Conservation (phyloP, 2,113 vertebrate species). For the Porphyrio hochstetteri region DNA sequence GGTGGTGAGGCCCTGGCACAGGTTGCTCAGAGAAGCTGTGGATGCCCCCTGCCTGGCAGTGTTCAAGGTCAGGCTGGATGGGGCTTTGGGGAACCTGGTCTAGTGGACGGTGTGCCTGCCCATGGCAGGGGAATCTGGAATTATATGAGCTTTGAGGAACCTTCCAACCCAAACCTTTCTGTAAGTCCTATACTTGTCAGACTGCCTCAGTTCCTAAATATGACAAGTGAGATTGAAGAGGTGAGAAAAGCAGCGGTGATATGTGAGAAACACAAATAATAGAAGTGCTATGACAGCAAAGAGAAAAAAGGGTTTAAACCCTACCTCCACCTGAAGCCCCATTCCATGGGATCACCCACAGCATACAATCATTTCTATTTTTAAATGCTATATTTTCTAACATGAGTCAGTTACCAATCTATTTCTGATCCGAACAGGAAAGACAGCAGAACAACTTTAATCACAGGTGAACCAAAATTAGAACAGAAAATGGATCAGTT, state of each 20-base stretch:
- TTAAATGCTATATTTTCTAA: constrained; percentile 48
- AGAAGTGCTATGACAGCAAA: background rate
- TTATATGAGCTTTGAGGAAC: too few relatives aligned
- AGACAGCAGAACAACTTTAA: constrained; percentile 40
- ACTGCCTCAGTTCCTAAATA: constrained; percentile 16
- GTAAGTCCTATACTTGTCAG: background rate
- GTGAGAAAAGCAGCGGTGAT: background rate
- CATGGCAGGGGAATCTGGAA: too few relatives aligned
- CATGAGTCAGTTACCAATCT: constrained; percentile 62
- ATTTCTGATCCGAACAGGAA: constrained; percentile 63
- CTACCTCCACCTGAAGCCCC: constrained; percentile 35
- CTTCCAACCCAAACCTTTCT: too few relatives aligned
- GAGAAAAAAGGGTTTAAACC: background rate
- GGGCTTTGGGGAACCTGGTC: too few relatives aligned
- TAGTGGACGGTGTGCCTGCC: too few relatives aligned
- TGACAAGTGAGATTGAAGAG: background rate
- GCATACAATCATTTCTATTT: constrained; percentile 28
- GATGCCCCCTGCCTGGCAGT: too few relatives aligned
- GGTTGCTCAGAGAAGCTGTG: too few relatives aligned
- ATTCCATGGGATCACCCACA: constrained; percentile 27
- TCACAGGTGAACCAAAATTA: constrained; percentile 61
- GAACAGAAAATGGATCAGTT: constrained; percentile 56
- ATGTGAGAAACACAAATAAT: constrained; percentile 21
- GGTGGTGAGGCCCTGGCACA: too few relatives aligned
- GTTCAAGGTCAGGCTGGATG: too few relatives aligned